Percentiles rank a stretch among this genome's conserved stretches.
Conservation (phyloP, 2,113 vertebrate genomes). For the Myiopsitta monachus region DNA sequence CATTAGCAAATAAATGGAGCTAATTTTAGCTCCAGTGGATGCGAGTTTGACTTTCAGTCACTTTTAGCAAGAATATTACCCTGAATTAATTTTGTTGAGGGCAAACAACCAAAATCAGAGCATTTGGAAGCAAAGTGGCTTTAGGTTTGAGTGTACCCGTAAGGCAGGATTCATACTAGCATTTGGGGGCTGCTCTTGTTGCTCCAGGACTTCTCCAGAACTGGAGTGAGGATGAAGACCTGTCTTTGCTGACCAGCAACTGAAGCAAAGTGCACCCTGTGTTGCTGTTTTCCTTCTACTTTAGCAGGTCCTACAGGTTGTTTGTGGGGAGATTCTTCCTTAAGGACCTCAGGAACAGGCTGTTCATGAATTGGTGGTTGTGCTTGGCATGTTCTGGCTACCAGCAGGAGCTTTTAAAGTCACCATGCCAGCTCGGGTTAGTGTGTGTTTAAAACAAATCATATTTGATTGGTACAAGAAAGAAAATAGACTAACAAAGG, state of each 20-base stretch:
- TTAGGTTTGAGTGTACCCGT: background rate
- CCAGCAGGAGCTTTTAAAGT: background rate
- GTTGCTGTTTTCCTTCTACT: background rate
- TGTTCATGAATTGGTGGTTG: background rate
- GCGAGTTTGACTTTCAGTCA: background rate
- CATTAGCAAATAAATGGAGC: background rate
- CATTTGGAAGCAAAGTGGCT: background rate
- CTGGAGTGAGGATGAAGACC: background rate
- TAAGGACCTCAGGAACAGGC: background rate
- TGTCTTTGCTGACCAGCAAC: background rate
- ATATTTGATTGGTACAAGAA: background rate
- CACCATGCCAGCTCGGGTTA: background rate
- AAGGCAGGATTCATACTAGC: background rate
- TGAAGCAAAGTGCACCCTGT: rapidly evolving
- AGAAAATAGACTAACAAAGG: background rate
- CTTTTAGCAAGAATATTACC: background rate
- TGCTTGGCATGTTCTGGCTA: background rate
- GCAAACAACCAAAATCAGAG: background rate
- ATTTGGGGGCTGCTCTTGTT: background rate
- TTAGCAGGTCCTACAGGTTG: rapidly evolving
- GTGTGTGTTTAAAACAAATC: background rate
- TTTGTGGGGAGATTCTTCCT: background rate
- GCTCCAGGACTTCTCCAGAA: background rate
- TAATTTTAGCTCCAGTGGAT: rapidly evolving
- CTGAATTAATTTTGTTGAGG: background rate